Conservation (phyloP, 92 coral and sea anemone species). For the Scolanthus callimorphus region DNA sequence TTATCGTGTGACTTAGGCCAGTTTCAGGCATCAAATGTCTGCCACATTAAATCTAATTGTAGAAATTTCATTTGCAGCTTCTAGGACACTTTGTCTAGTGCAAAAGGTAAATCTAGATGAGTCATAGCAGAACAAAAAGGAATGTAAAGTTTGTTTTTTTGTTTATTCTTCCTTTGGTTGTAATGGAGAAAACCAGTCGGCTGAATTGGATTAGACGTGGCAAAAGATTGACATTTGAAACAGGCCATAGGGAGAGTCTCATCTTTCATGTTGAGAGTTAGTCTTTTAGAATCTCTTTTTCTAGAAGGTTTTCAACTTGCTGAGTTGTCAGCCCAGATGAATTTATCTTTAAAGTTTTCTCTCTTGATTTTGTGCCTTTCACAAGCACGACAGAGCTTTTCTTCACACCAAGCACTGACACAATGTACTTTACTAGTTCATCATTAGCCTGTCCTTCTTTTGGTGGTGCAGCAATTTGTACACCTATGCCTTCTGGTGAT, state of each 20-base stretch:
- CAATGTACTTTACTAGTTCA: constrained; percentile 52
- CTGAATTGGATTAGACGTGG: too few species aligned
- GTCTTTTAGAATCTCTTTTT: background rate
- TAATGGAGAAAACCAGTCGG: too few species aligned
- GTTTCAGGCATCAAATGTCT: too few species aligned
- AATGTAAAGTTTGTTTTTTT: too few species aligned
- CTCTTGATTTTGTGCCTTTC: constrained; percentile 59
- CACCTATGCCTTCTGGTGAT: constrained; percentile 34
- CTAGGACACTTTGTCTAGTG: too few species aligned
- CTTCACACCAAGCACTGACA: constrained; percentile 38
- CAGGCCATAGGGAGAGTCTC: background rate
- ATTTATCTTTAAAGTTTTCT: constrained; percentile 43
- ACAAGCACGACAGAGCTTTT: constrained; percentile 49
- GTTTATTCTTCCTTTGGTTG: too few species aligned
- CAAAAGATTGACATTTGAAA: too few species aligned
- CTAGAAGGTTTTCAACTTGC: constrained; percentile 31
- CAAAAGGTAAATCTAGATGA: too few species aligned
- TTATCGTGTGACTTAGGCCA: too few species aligned
- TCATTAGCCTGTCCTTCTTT: constrained; percentile 66
- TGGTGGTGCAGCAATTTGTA: constrained; percentile 55
- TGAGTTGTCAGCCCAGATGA: constrained; percentile 31
- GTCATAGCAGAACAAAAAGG: too few species aligned
- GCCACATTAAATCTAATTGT: too few species aligned
- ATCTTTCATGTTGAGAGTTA: background rate
- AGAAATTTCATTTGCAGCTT: too few species aligned